Evolutionary conservation across 2,797 vertebrate genomes (phyloP).

Genomic region (Antrozous pallidus): DNA sequence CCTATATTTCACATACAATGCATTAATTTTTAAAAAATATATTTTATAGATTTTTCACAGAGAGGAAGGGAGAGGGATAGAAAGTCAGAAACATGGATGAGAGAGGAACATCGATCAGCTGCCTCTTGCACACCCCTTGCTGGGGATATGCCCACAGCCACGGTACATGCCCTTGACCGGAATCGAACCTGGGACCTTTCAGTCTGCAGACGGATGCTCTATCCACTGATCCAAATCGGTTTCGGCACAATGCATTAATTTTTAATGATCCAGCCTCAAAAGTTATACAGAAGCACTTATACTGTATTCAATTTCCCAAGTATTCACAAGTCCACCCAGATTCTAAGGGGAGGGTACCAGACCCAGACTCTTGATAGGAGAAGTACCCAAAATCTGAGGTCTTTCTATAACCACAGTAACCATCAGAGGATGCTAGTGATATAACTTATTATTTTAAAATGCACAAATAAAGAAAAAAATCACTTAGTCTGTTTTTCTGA

Average conservation of each 20-base stretch:
- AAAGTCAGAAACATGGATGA: no score
- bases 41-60: no score
- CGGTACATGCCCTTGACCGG: no score
- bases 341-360: not conserved
- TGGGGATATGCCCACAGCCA: no score
- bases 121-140: no score
- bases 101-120: no score
- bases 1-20: not conserved
- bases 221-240: no score
- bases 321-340: not conserved
- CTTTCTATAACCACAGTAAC: not conserved
- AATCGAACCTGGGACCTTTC: no score
- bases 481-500: not conserved
- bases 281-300: not conserved
- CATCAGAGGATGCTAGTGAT: not conserved
- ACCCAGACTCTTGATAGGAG: not conserved
- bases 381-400: not conserved
- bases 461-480: not conserved
- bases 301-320: not conserved
- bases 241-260: accelerated
- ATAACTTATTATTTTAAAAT: not conserved
- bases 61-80: no score
- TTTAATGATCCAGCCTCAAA: not conserved
- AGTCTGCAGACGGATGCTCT: no score
- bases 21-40: not conserved